Percentiles rank a stretch among this genome's conserved stretches.
Conservation (phyloP, 2,797 vertebrate genomes). For the Phataginus tetradactyla region DNA sequence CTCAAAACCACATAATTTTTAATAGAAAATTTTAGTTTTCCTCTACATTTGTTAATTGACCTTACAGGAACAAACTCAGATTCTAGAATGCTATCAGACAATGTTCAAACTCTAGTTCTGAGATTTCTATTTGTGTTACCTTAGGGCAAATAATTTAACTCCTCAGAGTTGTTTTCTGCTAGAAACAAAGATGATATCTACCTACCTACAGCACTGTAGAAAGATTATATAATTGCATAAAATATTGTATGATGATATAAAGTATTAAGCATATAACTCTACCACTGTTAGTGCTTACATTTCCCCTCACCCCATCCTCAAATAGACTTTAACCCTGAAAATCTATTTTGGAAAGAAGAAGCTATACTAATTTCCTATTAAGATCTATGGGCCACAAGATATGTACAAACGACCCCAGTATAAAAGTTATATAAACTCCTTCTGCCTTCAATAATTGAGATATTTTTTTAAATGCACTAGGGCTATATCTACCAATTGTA, state of each 20-base stretch:
- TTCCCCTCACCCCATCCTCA: neutral
- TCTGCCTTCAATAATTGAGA: neutral
- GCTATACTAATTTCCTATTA: neutral
- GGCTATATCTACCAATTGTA: neutral
- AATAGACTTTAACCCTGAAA: neutral
- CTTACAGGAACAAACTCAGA: neutral
- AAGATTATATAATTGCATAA: neutral
- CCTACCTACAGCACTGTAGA: neutral
- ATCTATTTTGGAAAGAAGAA: neutral
- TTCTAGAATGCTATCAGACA: neutral
- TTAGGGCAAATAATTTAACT: neutral
- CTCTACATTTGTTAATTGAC: neutral
- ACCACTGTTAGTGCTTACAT: neutral
- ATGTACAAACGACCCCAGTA: neutral
- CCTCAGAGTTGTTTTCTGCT: neutral
- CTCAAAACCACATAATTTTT: neutral
- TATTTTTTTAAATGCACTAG: neutral
- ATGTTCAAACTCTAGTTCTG: neutral
- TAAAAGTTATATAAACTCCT: neutral
- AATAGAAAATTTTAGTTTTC: neutral
- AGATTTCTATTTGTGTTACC: neutral
- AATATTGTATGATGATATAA: neutral
- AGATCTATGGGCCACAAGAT: neutral
- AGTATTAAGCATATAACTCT: neutral
- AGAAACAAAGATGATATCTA: neutral